A percentile compares a stretch with the other conserved stretches of the same genome.
Evolutionary conservation across 2,797 vertebrate genomes (phyloP).

Genomic region (Numenius phaeopus): DNA sequence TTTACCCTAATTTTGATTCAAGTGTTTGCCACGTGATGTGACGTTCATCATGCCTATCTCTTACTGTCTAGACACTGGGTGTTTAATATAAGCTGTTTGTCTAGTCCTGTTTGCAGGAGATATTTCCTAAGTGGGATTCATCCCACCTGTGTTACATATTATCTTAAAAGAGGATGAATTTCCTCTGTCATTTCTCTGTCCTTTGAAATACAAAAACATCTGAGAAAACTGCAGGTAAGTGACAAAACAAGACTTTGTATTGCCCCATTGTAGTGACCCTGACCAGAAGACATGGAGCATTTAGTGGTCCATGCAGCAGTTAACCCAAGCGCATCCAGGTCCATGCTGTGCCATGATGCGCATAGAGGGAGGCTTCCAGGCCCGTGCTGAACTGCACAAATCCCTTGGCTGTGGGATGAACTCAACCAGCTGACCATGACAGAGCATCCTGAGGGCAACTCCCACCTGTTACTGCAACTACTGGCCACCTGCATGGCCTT

Average conservation of each 20-base stretch:
- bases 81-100: background rate
- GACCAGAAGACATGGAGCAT: background rate
- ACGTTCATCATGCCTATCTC: background rate
- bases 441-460: background rate
- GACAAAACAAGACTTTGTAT: background rate
- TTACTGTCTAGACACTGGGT: background rate
- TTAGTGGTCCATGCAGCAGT: background rate
- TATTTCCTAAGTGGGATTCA: background rate
- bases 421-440: rapidly evolving
- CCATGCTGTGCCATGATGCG: background rate
- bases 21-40: rapidly evolving
- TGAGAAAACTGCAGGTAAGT: background rate
- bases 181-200: background rate
- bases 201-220: background rate
- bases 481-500: background rate
- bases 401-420: background rate
- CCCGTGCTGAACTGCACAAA: background rate
- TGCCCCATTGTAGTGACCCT: rapidly evolving
- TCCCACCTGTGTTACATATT: rapidly evolving
- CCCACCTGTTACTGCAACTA: rapidly evolving
- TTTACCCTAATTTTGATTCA: background rate
- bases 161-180: background rate
- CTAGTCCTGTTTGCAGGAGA: background rate
- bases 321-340: rapidly evolving
- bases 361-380: rapidly evolving